phyloP scores from a whole-genome alignment of 2,797 vertebrate species.

The Ceryle rudis region DNA sequence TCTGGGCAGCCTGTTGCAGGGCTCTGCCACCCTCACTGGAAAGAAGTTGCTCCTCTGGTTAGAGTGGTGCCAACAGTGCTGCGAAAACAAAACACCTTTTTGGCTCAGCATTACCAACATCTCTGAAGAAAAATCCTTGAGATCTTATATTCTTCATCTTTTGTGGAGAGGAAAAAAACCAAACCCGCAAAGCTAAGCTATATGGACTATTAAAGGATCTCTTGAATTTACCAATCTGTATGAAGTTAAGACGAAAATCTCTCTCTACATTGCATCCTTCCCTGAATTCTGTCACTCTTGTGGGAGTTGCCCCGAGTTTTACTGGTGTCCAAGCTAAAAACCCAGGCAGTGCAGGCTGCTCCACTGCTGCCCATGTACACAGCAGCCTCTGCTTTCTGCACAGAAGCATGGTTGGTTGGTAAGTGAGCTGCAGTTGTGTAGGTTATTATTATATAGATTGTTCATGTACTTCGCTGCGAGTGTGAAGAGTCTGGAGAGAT shows the following conservation, averaged over 20 bases:
- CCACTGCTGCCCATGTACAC: rapidly evolving
- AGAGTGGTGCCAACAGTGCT: rapidly evolving
- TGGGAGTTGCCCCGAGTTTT: background rate
- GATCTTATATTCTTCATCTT: background rate
- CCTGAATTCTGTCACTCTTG: background rate
- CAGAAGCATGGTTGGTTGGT: rapidly evolving
- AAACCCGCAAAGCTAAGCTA: background rate
- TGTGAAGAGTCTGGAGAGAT: background rate
- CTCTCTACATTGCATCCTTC: background rate
- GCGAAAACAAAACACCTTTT: background rate
- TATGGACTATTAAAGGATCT: background rate
- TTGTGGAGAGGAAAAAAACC: background rate
- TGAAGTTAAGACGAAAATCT: background rate
- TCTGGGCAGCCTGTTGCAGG: background rate
- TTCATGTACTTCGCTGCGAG: background rate
- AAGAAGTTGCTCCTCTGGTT: background rate
- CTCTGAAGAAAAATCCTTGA: background rate
- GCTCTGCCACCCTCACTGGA: background rate
- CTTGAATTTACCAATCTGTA: background rate
- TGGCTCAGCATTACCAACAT: background rate
- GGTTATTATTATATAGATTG: background rate
- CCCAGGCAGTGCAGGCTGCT: background rate
- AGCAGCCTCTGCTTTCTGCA: background rate
- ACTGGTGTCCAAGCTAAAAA: background rate
- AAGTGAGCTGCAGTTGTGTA: background rate